Percentiles rank a stretch among this genome's conserved stretches.
Conservation (phyloP, 1,140 invertebrate species). For the fruit fly (Drosophila melanogaster) region DNA sequence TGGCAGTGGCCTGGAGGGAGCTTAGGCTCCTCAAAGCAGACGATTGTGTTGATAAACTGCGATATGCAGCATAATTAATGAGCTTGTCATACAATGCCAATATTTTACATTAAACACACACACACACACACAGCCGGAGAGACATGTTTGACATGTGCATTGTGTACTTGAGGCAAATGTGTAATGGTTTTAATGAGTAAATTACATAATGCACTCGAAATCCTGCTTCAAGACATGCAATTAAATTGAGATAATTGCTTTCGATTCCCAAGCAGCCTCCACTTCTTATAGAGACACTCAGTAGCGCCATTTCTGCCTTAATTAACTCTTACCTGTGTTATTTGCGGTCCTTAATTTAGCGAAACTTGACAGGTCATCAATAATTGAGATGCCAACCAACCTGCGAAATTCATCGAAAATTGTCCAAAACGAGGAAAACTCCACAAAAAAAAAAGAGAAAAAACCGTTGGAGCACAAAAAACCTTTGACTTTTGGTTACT, state of each 20-base stretch:
- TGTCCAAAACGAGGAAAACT: conserved; percentile 12
- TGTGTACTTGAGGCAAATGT: conserved; percentile 51
- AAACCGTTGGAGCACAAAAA: conserved; percentile 23
- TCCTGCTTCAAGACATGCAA: conserved; percentile 57
- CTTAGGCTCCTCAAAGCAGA: conserved; percentile 57
- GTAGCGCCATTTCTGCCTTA: conserved; percentile 14
- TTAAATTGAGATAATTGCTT: conserved; percentile 57
- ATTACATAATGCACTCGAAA: conserved; percentile 65
- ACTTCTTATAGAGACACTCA: conserved; percentile 10
- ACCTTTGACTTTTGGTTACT: conserved; percentile 48
- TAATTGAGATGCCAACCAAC: conserved; percentile 40
- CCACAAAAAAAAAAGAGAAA: neutral
- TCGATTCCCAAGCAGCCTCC: conserved; percentile 22
- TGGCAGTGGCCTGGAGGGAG: neutral
- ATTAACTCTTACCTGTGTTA: conserved; percentile 32
- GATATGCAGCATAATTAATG: conserved; percentile 80
- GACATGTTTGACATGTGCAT: conserved; percentile 55
- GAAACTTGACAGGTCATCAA: conserved; percentile 43
- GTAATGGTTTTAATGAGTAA: conserved; percentile 76
- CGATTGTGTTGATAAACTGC: conserved; percentile 81
- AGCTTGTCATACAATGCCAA: conserved; percentile 81
- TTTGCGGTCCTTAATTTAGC: conserved; percentile 20
- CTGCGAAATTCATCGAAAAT: conserved; percentile 49
- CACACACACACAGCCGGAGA: conserved; percentile 17
- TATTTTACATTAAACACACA: conserved; percentile 68